Conservation (phyloP, 1,140 invertebrate genomes). For the Nasonia longicornis region DNA sequence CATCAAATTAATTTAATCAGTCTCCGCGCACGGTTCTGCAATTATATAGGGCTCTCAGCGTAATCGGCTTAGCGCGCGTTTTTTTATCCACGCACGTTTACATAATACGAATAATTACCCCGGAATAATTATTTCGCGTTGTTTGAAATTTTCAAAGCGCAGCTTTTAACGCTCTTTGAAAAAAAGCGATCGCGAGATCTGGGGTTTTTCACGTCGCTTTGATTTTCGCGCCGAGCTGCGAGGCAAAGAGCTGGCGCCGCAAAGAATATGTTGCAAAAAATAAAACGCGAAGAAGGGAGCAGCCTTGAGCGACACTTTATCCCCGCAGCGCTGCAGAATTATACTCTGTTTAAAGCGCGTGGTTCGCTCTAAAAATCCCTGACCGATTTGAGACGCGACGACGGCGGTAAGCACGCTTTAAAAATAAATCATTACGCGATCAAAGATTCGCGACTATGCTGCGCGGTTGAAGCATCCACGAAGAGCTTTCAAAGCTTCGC, state of each 20-base stretch:
- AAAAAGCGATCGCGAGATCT: not conserved
- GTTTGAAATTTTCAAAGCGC: not conserved
- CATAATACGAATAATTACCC: not conserved
- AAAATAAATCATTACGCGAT: conserved; percentile 37
- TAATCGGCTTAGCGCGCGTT: not conserved
- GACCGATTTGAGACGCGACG: not conserved
- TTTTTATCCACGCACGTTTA: not conserved
- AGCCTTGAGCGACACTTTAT: not conserved
- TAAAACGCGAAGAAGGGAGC: not conserved
- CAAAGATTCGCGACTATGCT: conserved; percentile 38
- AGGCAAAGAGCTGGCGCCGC: not conserved
- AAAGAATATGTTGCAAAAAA: not conserved
- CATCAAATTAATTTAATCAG: not conserved
- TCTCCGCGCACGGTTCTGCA: not conserved
- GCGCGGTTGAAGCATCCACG: not conserved
- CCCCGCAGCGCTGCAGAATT: not conserved
- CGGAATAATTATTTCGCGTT: not conserved
- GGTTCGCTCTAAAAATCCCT: not conserved
- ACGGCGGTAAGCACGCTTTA: not conserved
- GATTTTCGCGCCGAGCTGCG: not conserved
- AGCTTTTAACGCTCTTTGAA: not conserved
- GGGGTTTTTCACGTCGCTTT: not conserved
- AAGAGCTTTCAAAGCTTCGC: conserved; percentile 28
- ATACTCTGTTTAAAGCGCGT: not conserved
- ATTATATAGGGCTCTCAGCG: not conserved